phyloP scores from a whole-genome alignment of 2,888 invertebrate species.

The Habrosyne pyritoides region DNA sequence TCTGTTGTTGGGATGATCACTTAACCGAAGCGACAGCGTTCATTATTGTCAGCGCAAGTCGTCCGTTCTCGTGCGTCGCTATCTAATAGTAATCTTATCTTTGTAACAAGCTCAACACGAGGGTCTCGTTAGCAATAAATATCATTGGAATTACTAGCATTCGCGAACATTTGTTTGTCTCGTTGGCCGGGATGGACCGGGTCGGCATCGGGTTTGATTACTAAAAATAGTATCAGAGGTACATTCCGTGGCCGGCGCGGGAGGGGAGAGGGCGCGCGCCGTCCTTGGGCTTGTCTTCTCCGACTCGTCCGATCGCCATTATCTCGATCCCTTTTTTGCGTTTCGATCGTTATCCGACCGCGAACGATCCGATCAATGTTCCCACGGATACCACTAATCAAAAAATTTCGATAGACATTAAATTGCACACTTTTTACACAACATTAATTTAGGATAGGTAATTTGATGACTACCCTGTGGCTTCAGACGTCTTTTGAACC shows the following conservation, averaged over 20 bases:
- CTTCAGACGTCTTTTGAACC: constrained; percentile 43
- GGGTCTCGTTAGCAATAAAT: constrained; percentile 47
- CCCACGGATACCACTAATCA: constrained; percentile 71
- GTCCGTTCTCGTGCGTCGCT: constrained; percentile 9
- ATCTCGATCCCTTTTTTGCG: constrained; percentile 80
- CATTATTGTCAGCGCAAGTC: constrained; percentile 9
- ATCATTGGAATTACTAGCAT: constrained; percentile 45
- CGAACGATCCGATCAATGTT: constrained; percentile 72
- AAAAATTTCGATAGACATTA: constrained; percentile 62
- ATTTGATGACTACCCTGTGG: constrained; percentile 48
- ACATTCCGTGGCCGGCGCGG: constrained; percentile 58
- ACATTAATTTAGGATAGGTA: constrained; percentile 54
- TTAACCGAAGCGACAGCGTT: not conserved
- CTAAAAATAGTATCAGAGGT: constrained; percentile 76
- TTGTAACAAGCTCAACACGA: constrained; percentile 38
- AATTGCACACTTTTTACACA: constrained; percentile 69
- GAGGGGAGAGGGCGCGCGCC: constrained; percentile 46
- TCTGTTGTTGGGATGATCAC: constrained; percentile 1
- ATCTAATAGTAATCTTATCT: constrained; percentile 21
- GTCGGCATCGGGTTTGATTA: constrained; percentile 69
- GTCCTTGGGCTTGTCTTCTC: constrained; percentile 67
- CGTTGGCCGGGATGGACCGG: constrained; percentile 44
- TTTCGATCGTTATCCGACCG: constrained; percentile 77
- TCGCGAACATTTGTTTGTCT: constrained; percentile 57
- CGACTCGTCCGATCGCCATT: constrained; percentile 62